Percentiles rank a stretch among this genome's conserved stretches.
These are phyloP conservation scores for Hypolimnas misippus DNA, from an alignment of 2,888 invertebrate species.

Conservation along the genomic window DNA sequence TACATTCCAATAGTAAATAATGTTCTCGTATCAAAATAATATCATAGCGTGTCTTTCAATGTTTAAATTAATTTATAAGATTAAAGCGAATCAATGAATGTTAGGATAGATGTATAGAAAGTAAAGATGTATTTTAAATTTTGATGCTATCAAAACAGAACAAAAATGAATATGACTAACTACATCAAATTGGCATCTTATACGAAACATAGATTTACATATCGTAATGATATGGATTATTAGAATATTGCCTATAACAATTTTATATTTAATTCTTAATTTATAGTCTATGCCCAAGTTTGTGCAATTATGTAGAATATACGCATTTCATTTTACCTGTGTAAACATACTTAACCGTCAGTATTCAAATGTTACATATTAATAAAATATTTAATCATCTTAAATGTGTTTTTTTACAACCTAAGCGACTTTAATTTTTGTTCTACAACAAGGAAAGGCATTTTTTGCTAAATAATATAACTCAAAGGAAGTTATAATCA, in stretches of 20 bases:
- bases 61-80: not conserved
- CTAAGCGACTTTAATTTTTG: not conserved
- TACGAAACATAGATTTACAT: not conserved
- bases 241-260: constrained; percentile 13
- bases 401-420: constrained; percentile 34
- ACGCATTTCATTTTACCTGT: constrained; percentile 53
- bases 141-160: not conserved
- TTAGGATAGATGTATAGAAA: constrained; percentile 4
- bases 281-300: constrained; percentile 43
- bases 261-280: constrained; percentile 20
- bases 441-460: not conserved
- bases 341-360: constrained; percentile 59
- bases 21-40: constrained; percentile 11
- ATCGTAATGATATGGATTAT: constrained; percentile 23
- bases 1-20: constrained; percentile 27
- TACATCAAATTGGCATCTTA: constrained; percentile 3
- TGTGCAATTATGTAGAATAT: constrained; percentile 69
- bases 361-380: constrained; percentile 76
- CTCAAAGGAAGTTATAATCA: too few species aligned
- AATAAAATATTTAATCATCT: constrained; percentile 78
- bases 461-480: too few species aligned
- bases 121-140: not conserved
- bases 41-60: constrained; percentile 9
- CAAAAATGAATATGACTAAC: not conserved
- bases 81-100: not conserved